Evolutionary conservation across 2,797 vertebrate species (phyloP), one percentile per base, ranked within the genome.

Genomic region (Luscinia megarhynchos): DNA sequence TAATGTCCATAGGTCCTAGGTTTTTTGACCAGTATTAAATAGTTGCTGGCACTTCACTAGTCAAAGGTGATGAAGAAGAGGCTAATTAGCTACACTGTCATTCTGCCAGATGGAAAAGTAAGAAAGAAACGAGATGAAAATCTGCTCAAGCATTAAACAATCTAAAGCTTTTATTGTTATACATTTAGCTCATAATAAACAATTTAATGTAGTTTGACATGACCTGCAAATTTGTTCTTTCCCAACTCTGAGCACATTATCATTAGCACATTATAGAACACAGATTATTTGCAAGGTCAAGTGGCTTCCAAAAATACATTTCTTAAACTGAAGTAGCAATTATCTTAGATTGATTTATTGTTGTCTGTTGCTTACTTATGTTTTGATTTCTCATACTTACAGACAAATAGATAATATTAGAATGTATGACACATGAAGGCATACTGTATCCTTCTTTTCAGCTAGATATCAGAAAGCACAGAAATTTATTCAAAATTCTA

Each of bases 151-250:
- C 74, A 9, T 92, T 94, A 93, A 95, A 76, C 7, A 50, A 69
- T 93, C 64, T 67, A 68, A 96, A 95, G 78, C 58, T 90, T 96
- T 97, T 96, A 90, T 90, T 96, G 93, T 92, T 78, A 95, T 94
- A 97, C 73, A 91, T 97, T 97, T 93, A 77, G 36, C 43, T 92
- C 79, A 89, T 96, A 97, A 87, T 53, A 93, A 95, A 93, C 61
- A 94, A 72, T 73, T 96, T 97, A 96, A 97, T 93, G 77, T 51
- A 76, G 62, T 77, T 91, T 96, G 94, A 95, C 83, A 93, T 90
- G 83, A 76, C 70, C 92, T 95, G 70, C 19, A 77, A 53, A 82
- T 94, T 81, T 77, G 29, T 72, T 89, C 83, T 94, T 96, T 68
- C 43, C 61, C 72, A 63, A 91, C 34, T 66, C 40, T 68, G 57